Base-by-base conservation (phyloP, 2,113 vertebrate species). In the Chloebia gouldiae region DNA sequence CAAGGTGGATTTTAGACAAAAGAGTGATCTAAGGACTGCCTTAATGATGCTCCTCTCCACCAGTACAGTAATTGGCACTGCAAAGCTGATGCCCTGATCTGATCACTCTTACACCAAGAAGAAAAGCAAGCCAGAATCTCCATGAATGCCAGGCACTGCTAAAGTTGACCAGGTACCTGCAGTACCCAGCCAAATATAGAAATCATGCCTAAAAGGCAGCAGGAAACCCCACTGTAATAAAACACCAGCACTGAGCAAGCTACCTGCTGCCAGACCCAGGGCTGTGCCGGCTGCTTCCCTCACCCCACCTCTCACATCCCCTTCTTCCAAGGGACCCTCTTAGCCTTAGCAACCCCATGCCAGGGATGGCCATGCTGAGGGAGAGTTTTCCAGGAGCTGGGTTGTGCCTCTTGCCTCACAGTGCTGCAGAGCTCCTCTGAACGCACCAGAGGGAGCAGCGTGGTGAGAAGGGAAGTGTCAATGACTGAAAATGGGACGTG, bases 361-460 rank as follows among this genome's bases (percentile, higher is more conserved):
- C 53, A 68, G 24, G 0, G 3, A 76, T 31, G 31, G 31, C 78
- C 28, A 21, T 37, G 49, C 13, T 1, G 1, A 71, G 27, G 10
- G 17, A 7, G 23, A 76, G 42, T 10, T 64, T 84, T 39, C 16
- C 73, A 31, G 33, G 35, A 78, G 9, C 0, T 86, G 54, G 18
- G 28, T 24, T 10, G 1, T 68, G 57, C 39, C n/a, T 53, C 53
- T 76, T 56, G 28, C 51, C 49, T 35, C 4, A 0, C 3, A 1
- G 44, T 61, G 44, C 51, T 35, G 10, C 4, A 2, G 11, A 16
- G 19, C 11, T 40, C 20, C 28, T 14, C 6, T 2, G 0, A 28
- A 37, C 0, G 0, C 0, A 0, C 28, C 44, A 33, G 33, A 27
- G 9, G 24, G 49, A 59, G 2, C 39, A 42, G 59, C 1, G 1